Evolutionary conservation across 2,797 vertebrate genomes (phyloP), one percentile per base, ranked within the genome.

Genomic region (Bradypodion ventrale): DNA sequence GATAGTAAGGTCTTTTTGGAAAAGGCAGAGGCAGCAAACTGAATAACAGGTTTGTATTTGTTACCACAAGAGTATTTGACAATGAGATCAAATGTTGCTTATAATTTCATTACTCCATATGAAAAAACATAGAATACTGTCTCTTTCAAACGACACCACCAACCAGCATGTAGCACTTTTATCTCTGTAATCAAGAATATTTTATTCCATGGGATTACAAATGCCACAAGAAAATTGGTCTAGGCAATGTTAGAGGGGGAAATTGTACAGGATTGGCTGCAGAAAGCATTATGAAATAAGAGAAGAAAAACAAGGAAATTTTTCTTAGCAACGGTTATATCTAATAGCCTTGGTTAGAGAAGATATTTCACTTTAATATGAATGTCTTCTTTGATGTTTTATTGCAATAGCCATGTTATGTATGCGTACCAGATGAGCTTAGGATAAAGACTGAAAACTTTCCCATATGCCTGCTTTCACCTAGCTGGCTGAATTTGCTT

Each of bases 351-450:
- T 68, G 4, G 44, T 13, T 12, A 60, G 40, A 37, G 10, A 62
- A 73, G 4, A 9, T 49, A 29, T 65, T 91, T 76, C 32, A 0
- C 3, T 70, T n/a, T 77, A 66, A 4, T 35, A 66, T 79, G 1
- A 75, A 27, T 49, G 35, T 40, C 80, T 72, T 46, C 80, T 85
- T 82, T 68, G 46, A 89, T 88, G 75, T 83, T 86, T 82, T 79
- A 12, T 29, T 27, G 7, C 32, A 19, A 46, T 78, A 9, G 10
- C 10, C 83, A 19, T 1, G 15, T 83, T 44, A 19, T 9, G 4
- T 65, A 12, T 80, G 79, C 27, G 5, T 40, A 27, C 65, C 65
- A 1, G 62, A 75, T 35, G 68, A 83, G 60, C 27, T 37, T 46
- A 23, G 0, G 1, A n/a, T 7, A 15, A 6, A 82, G 83, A 8